Base-by-base conservation (phyloP, 1,140 invertebrate genomes). In the Leptopilina clavipes region DNA sequence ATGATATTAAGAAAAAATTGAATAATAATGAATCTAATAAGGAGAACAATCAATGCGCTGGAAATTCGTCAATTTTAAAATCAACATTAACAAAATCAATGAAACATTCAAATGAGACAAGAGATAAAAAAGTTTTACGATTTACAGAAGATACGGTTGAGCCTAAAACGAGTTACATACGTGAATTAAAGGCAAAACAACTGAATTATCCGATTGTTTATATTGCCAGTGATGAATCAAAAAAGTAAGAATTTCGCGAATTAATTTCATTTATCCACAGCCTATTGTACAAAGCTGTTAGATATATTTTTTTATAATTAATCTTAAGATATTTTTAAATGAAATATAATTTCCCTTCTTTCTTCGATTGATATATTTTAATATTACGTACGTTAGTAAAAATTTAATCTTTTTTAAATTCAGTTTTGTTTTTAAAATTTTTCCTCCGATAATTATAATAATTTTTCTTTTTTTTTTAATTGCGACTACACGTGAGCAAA, bases 131-230 rank as follows among this genome's bases (percentile, higher is more conserved):
- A 45, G 79, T 85, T 70, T 76, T 91, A 14, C 86, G 87, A 76
- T 76, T 90, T 70, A 81, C 91, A 0, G 86, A 84, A 6, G 90
- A 90, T 74, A 90, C 87, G 11, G 86, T 89, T 18, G 85, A 89
- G 25, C 87, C 89, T 11, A 22, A 78, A 45, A 71, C 71, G 11
- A 22, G 59, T 22, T 65, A 31, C 5, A 8, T 65, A 6, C 22
- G 25, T 31, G 22, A 22, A 65, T 8, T 65, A n/a, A 65, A 65
- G 10, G 74, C 76, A 59, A 87, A 80, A 85, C 83, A 72, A 82
- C 80, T 76, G 83, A 82, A 90, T 25, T 90, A 90, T 71, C 80
- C 76, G 0, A 77, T 82, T 25, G 43, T 82, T 54, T 76, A 77
- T 22, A 81, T 80, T 3, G 73, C 18, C n/a, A 76, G n/a, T 22